These are phyloP conservation scores for Diarsia brunnea DNA, from an alignment of 2,888 invertebrate species.

Conservation along the genomic window DNA sequence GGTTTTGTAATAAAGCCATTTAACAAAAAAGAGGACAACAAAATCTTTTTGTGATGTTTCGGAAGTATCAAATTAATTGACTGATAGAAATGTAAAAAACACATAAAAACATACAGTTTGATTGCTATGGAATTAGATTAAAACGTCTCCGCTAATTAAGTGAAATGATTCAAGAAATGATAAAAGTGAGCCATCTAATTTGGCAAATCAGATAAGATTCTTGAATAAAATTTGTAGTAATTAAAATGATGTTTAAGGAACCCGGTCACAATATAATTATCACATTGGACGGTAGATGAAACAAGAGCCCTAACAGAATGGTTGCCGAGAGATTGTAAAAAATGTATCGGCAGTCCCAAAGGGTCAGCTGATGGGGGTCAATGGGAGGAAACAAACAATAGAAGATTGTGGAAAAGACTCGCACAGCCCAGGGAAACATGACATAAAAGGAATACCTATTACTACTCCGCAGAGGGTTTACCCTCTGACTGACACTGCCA, in stretches of 20 bases:
- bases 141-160: neutral
- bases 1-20: constrained; percentile 25
- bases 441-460: neutral
- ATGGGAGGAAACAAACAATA: neutral
- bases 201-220: neutral
- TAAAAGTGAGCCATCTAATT: neutral
- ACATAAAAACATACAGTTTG: constrained; percentile 1
- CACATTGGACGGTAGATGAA: neutral
- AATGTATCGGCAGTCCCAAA: neutral
- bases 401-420: neutral
- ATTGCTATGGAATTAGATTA: constrained; percentile 15
- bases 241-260: neutral
- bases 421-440: neutral
- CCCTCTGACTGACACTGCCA: neutral
- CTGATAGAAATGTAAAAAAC: constrained; percentile 1
- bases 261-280: neutral
- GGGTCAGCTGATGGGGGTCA: neutral
- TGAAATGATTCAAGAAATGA: neutral
- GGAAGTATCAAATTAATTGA: constrained; percentile 2
- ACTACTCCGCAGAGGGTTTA: too few relatives aligned
- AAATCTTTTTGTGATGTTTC: constrained; percentile 2
- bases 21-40: neutral
- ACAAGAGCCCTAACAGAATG: neutral
- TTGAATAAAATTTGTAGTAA: neutral
- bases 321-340: neutral